These are phyloP conservation scores for Homarus americanus DNA, from an alignment of 1,140 invertebrate genomes.

Conservation along the genomic window DNA sequence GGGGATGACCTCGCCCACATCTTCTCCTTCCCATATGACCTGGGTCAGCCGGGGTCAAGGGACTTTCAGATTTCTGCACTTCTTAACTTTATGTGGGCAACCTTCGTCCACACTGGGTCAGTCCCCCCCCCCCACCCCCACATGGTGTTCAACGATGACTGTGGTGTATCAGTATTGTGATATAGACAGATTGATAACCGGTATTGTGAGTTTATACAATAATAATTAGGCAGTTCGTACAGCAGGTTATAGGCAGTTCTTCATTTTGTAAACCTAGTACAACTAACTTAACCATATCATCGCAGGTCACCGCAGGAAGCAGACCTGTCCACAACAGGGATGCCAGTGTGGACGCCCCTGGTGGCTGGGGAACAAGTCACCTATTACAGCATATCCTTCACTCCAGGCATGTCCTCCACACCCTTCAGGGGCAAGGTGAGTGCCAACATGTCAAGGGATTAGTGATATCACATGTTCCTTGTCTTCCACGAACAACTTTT, in stretches of 20 bases:
- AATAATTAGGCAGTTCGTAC: no score
- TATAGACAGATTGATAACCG: no score
- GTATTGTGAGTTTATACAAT: no score
- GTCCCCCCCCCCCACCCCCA: no score
- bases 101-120: constrained; percentile 64
- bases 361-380: constrained; percentile 23
- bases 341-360: constrained; percentile 28
- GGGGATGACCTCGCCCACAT: constrained; percentile 87
- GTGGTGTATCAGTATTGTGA: no score
- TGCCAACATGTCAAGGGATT: no score
- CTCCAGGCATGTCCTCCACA: constrained; percentile 27
- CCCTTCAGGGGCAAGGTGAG: constrained; percentile 40
- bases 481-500: no score
- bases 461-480: no score
- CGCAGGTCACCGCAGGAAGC: constrained; percentile 13
- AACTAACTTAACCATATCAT: no score
- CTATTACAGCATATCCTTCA: constrained; percentile 24
- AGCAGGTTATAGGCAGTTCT: no score
- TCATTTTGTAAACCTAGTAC: no score
- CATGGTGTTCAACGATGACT: no score
- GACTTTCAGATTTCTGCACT: constrained; percentile 56
- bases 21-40: constrained; percentile 81
- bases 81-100: constrained; percentile 57
- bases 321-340: background rate
- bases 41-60: constrained; percentile 22